phyloP scores from a whole-genome alignment of 2,888 invertebrate species.

The Meta bourneti region DNA sequence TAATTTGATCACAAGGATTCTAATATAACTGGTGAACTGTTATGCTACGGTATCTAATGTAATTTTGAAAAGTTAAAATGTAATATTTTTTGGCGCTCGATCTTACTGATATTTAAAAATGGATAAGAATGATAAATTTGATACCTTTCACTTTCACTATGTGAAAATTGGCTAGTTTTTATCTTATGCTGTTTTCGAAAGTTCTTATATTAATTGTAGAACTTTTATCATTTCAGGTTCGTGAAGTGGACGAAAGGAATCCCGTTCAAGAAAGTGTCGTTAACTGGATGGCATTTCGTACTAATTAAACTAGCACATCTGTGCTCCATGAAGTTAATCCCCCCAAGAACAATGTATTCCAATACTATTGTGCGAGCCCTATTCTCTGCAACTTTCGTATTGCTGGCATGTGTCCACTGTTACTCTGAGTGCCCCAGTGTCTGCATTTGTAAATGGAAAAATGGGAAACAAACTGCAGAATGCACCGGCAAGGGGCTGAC shows the following conservation, averaged over 20 bases:
- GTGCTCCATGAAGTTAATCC: background rate
- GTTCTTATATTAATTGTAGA: background rate
- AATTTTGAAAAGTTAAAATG: no score
- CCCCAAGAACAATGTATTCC: slow-evolving; percentile 21
- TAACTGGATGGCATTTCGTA: background rate
- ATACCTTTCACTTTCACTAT: background rate
- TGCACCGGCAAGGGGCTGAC: slow-evolving; percentile 91
- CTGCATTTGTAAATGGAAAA: slow-evolving; percentile 94
- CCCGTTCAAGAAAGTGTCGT: background rate
- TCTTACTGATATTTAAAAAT: no score
- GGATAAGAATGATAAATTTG: background rate
- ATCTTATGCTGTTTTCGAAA: background rate
- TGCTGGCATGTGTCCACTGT: slow-evolving; percentile 19
- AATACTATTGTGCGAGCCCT: slow-evolving; percentile 12
- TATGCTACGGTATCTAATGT: no score
- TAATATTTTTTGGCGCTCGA: no score
- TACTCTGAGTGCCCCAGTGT: slow-evolving; percentile 78
- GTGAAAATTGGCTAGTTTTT: no score
- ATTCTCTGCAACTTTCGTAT: slow-evolving; percentile 7
- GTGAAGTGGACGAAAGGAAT: background rate
- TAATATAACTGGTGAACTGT: no score
- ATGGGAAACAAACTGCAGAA: slow-evolving; percentile 93
- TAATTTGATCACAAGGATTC: no score
- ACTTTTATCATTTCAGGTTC: slow-evolving; percentile 23
- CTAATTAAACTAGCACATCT: background rate